Evolutionary conservation across 2,113 vertebrate species (phyloP), one percentile per base, ranked within the genome.

Genomic region (Poecilia latipinna): DNA sequence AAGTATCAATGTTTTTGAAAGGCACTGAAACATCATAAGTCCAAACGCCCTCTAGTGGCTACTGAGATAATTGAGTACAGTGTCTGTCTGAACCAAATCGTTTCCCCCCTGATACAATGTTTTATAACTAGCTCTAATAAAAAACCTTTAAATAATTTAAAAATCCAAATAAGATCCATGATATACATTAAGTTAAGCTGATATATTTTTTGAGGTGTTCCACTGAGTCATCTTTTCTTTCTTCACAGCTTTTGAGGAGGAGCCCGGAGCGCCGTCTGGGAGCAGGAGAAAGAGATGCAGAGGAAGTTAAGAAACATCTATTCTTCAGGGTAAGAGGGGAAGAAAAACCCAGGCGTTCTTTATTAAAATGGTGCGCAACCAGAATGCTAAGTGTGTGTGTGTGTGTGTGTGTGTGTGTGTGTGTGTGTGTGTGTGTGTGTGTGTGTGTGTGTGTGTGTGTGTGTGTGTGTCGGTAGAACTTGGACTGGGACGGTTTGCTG

Each of bases 241-340:
- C 0, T 70, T 22, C 22, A 62, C 19, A 99, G 98, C 94, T 99
- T 72, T 89, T 99, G 84, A 95, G 98, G 89, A 96, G 97, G 93
- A 99, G 97, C 87, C 98, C 98, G 57, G 98, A 99, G 64, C 91
- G 97, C 12, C 96, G 98, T 24, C 96, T 99, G 44, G 98, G 98
- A 77, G 97, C 98, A 39, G 96, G 97, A 82, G 98, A 99, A 81
- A 95, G 94, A 68, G 98, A 99, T 60, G 98, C 98, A 1, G 98
- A 99, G 88, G 98, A 99, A 87, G 98, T 99, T 13, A 99, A 98
- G 92, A 98, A 96, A 74, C 98, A 99, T 89, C 95, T 97, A 8
- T 99, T 99, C 90, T 99, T 99, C 91, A 96, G 97, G 91, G 98
- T 99, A 88, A 88, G 96, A 1, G 60, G 35, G 60, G 24, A 8